phyloP scores from a whole-genome alignment of 2,797 vertebrate species.

The Trematocara caparti region DNA sequence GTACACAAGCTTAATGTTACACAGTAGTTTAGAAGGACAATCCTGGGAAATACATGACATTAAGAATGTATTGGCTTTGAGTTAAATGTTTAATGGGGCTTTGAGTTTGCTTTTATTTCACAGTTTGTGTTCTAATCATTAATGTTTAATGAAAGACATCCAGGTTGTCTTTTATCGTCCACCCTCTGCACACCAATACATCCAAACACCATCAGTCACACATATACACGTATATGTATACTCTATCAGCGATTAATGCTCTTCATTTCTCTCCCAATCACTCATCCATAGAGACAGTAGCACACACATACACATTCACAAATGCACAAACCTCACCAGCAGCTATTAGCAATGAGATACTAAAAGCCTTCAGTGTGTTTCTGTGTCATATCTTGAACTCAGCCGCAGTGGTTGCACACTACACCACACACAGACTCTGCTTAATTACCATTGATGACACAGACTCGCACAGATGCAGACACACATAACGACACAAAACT shows the following conservation, averaged over 20 bases:
- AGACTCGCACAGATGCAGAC: background rate
- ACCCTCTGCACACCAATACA: background rate
- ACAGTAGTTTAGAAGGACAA: background rate
- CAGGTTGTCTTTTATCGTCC: background rate
- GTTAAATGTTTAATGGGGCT: background rate
- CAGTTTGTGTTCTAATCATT: background rate
- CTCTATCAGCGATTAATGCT: background rate
- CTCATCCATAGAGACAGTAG: background rate
- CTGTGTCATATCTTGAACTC: conserved; percentile 13
- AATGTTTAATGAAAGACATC: background rate
- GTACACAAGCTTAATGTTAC: background rate
- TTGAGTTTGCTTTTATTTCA: background rate
- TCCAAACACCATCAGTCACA: conserved; percentile 7
- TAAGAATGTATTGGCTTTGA: background rate
- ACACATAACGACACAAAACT: background rate
- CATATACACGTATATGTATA: background rate
- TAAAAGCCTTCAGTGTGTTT: conserved; percentile 18
- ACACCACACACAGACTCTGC: background rate
- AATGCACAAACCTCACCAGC: background rate
- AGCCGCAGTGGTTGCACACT: background rate
- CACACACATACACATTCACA: background rate
- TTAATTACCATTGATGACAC: conserved; percentile 40
- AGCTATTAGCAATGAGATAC: conserved; percentile 7
- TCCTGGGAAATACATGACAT: background rate
- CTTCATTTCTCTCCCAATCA: background rate